Evolutionary conservation across 2,797 vertebrate species (phyloP).

Genomic region (Selene dorsalis): DNA sequence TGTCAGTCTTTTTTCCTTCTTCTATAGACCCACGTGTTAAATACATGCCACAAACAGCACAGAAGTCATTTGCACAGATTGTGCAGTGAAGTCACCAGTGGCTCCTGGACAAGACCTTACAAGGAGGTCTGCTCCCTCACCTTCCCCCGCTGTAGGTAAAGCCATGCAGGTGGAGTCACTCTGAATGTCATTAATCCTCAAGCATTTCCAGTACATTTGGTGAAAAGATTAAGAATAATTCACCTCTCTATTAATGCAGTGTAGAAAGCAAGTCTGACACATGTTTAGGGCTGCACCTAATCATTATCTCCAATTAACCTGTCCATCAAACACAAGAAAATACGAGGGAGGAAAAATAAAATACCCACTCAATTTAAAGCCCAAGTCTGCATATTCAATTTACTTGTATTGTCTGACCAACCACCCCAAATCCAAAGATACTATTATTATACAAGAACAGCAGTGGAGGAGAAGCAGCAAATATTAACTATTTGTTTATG

Average conservation of each 20-base stretch:
- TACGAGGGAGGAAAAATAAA: background rate
- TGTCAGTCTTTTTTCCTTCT: constrained; percentile 56
- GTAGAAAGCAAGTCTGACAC: background rate
- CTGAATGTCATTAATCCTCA: constrained; percentile 20
- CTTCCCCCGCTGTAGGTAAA: constrained; percentile 13
- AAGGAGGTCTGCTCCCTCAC: constrained; percentile 18
- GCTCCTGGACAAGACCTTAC: constrained; percentile 19
- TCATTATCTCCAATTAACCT: background rate
- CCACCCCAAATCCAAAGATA: background rate
- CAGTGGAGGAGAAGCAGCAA: background rate
- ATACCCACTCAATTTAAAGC: background rate
- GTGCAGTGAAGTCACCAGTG: constrained; percentile 41
- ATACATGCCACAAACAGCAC: constrained; percentile 44
- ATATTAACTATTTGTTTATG: background rate
- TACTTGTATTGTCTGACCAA: background rate
- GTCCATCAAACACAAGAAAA: background rate
- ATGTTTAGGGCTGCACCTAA: background rate
- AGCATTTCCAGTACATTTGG: background rate
- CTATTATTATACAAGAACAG: background rate
- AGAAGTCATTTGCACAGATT: constrained; percentile 37
- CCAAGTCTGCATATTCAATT: background rate
- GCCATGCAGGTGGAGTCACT: constrained; percentile 29
- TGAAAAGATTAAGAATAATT: constrained; percentile 1
- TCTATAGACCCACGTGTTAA: constrained; percentile 46
- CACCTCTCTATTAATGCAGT: background rate